phyloP scores from a whole-genome alignment of 1,140 invertebrate species.

The Drosophila fuyamai region DNA sequence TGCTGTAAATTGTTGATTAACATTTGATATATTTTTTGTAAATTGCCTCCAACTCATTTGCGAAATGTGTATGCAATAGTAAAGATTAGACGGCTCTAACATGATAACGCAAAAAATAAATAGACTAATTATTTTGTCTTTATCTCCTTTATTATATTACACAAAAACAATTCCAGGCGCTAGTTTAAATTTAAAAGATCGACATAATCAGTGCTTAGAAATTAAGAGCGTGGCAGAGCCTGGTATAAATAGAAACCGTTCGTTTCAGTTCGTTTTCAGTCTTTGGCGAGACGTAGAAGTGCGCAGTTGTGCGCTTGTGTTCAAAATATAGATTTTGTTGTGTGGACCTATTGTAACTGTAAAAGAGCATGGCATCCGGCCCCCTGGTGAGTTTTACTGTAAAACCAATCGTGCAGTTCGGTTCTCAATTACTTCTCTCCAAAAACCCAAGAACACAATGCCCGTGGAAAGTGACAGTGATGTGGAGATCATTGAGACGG shows the following conservation, averaged over 20 bases:
- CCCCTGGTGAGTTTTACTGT: background rate
- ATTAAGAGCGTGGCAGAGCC: background rate
- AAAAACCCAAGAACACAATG: background rate
- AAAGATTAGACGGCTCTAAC: too few relatives aligned
- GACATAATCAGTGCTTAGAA: background rate
- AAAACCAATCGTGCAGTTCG: background rate
- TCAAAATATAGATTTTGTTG: background rate
- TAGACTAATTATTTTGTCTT: too few relatives aligned
- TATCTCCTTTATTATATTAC: background rate
- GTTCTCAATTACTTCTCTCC: background rate
- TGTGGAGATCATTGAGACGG: conserved; percentile 1
- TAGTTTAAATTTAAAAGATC: background rate
- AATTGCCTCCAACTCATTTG: too few relatives aligned
- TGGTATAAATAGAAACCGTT: background rate
- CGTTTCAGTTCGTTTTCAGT: background rate
- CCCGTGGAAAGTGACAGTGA: conserved; percentile 1
- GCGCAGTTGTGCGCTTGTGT: background rate
- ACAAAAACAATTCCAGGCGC: background rate
- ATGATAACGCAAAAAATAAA: too few relatives aligned
- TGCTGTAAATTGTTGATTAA: too few relatives aligned
- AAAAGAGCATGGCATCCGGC: background rate
- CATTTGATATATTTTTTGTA: too few relatives aligned
- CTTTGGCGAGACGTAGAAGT: background rate
- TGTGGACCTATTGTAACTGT: background rate
- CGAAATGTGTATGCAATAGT: too few relatives aligned